Evolutionary conservation across 2,888 invertebrate species (phyloP).

Genomic region (Apodemia hepburni): DNA sequence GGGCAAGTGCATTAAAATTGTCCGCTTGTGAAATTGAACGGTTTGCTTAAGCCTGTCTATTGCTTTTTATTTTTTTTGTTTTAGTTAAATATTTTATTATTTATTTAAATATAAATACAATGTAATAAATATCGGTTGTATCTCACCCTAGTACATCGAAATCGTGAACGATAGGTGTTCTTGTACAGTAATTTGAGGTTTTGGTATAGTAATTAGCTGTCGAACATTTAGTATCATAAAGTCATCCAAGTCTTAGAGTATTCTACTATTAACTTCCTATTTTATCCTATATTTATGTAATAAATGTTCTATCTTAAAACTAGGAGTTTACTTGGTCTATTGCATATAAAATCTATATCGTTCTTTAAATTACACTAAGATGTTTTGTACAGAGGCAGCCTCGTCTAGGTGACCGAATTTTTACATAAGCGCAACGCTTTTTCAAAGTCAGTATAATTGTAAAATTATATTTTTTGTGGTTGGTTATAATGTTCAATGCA

Average conservation of each 20-base stretch:
- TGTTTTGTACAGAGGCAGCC: slow-evolving; percentile 72
- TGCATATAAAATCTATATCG: slow-evolving; percentile 58
- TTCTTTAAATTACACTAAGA: slow-evolving; percentile 59
- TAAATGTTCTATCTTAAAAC: slow-evolving; percentile 76
- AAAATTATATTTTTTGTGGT: slow-evolving; percentile 19
- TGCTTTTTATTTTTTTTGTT: slow-evolving; percentile 64
- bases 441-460: slow-evolving; percentile 23
- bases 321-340: slow-evolving; percentile 69
- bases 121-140: slow-evolving; percentile 21
- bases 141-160: slow-evolving; percentile 57
- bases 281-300: slow-evolving; percentile 68
- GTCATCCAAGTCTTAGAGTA: slow-evolving; percentile 63
- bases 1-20: slow-evolving; percentile 79
- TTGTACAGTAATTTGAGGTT: slow-evolving; percentile 41
- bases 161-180: slow-evolving; percentile 48
- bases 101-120: slow-evolving; percentile 57
- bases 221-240: slow-evolving; percentile 43
- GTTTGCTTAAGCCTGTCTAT: slow-evolving; percentile 73
- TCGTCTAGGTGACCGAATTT: slow-evolving; percentile 79
- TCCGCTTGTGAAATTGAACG: slow-evolving; percentile 72
- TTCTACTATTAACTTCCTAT: slow-evolving; percentile 57
- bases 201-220: slow-evolving; percentile 35
- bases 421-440: slow-evolving; percentile 55
- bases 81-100: slow-evolving; percentile 79
- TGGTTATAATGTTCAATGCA: slow-evolving; percentile 11